A percentile compares a stretch with the other conserved stretches of the same genome.
phyloP scores from a whole-genome alignment of 1,140 invertebrate species.

The Stratiolaelaps scimitus region DNA sequence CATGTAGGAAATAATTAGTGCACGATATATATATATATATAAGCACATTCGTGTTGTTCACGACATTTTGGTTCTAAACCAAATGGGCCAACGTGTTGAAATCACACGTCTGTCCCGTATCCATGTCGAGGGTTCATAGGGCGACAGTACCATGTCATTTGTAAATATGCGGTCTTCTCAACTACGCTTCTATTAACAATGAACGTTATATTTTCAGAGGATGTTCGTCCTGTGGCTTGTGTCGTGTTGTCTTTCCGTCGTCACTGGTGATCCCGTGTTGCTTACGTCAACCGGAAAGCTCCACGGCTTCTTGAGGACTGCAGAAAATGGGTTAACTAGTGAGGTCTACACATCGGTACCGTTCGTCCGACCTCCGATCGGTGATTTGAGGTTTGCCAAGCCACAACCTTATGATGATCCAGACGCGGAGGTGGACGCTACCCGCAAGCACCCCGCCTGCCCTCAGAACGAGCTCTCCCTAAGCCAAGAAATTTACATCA shows the following conservation, averaged over 20 bases:
- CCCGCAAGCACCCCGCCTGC: background rate
- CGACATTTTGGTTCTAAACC: no score
- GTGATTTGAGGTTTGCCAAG: background rate
- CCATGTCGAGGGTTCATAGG: no score
- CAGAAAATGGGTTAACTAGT: background rate
- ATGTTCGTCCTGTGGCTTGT: background rate
- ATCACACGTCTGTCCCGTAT: no score
- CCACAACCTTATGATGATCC: background rate
- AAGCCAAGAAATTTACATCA: background rate
- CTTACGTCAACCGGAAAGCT: background rate
- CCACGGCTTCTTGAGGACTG: background rate
- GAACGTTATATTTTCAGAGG: background rate
- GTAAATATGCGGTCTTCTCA: no score
- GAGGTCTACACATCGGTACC: conserved; percentile 4
- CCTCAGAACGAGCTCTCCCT: background rate
- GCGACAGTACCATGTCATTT: no score
- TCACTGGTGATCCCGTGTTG: background rate
- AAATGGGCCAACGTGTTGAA: no score
- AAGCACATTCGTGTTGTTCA: no score
- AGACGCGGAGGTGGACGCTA: background rate
- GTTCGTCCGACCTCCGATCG: background rate
- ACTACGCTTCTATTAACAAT: no score
- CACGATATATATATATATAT: no score
- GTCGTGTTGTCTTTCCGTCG: background rate
- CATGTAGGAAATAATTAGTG: no score